phyloP scores from a whole-genome alignment of 1,140 invertebrate genomes.

The Homarus americanus region DNA sequence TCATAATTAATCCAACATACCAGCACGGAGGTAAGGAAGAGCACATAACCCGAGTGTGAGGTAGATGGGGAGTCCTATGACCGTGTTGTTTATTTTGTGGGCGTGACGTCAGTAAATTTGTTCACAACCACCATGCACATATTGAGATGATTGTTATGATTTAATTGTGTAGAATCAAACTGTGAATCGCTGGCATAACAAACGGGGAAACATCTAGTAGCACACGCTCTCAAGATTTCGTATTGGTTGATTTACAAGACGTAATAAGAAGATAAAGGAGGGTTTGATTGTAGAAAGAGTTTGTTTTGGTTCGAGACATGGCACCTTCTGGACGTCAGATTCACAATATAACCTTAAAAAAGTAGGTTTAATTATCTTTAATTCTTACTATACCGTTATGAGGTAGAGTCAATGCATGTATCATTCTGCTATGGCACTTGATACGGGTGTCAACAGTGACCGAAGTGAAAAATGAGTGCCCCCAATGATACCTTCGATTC shows the following conservation, averaged over 20 bases:
- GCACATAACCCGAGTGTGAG: not conserved
- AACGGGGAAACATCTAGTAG: not conserved
- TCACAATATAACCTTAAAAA: not conserved
- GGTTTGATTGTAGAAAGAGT: not conserved
- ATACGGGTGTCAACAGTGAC: not conserved
- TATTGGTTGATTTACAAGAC: not conserved
- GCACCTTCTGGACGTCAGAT: not conserved
- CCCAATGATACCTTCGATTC: too few species aligned
- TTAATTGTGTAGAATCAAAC: not conserved
- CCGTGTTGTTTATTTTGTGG: conserved; percentile 36
- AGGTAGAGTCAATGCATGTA: not conserved
- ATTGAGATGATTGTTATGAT: not conserved
- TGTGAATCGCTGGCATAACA: not conserved
- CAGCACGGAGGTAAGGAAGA: not conserved
- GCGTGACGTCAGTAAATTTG: conserved; percentile 32
- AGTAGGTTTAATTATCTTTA: not conserved
- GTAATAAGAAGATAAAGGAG: not conserved
- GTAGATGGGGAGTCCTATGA: not conserved
- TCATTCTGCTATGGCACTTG: not conserved
- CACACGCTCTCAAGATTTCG: not conserved
- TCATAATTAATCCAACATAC: not conserved
- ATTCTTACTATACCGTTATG: not conserved
- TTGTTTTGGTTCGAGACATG: not conserved
- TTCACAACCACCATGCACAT: conserved; percentile 23
- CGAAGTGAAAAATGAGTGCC: not conserved